Percentiles rank a stretch among this genome's conserved stretches.
Evolutionary conservation across 2,113 vertebrate genomes (phyloP).

Genomic region (Cochlearius cochlearius): DNA sequence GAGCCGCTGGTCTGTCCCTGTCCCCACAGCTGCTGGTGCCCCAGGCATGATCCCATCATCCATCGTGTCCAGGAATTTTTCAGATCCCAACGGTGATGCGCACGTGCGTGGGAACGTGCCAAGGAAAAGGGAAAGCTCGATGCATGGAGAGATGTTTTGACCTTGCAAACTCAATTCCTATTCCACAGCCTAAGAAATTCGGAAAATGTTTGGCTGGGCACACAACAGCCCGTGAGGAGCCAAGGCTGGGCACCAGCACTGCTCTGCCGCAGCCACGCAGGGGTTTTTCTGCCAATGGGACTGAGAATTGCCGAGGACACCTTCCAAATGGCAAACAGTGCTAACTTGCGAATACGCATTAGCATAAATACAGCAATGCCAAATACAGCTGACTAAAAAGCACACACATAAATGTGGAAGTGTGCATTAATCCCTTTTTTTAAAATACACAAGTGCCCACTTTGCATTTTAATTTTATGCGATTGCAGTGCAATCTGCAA

Average conservation of each 20-base stretch:
- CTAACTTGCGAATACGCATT: not conserved
- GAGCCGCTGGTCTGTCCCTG: not conserved
- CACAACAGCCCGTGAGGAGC: not conserved
- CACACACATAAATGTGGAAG: not conserved
- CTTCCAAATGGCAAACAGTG: constrained; percentile 27
- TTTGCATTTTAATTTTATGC: not conserved
- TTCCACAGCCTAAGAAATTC: not conserved
- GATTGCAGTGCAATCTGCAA: not conserved
- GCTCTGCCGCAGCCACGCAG: not conserved
- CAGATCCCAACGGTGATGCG: not conserved
- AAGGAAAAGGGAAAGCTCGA: not conserved
- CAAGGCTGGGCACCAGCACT: not conserved
- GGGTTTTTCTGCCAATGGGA: not conserved
- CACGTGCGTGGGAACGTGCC: fast-evolving
- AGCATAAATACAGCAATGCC: not conserved
- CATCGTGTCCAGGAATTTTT: not conserved
- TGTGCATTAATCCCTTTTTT: not conserved
- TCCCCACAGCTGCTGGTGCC: not conserved
- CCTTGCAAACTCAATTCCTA: not conserved
- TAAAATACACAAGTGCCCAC: not conserved
- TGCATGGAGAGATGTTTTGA: not conserved
- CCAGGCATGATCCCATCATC: not conserved
- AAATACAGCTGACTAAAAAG: not conserved
- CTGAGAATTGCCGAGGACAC: not conserved
- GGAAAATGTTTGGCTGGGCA: not conserved